Evolutionary conservation across 2,888 invertebrate species (phyloP).

Genomic region (Mystacides longicornis): DNA sequence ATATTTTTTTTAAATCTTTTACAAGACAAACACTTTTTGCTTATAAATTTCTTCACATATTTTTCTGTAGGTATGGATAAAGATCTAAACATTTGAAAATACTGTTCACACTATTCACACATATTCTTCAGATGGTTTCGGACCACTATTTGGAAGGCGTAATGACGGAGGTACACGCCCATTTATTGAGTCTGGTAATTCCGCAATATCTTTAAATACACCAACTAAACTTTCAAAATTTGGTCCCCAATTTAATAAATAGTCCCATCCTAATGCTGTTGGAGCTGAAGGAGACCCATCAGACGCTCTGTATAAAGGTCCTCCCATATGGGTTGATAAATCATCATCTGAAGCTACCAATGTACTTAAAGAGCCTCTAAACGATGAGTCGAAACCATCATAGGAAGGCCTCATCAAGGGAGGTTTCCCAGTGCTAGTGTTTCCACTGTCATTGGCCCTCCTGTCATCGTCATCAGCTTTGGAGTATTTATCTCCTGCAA

Average conservation of each 20-base stretch:
- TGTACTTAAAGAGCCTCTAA: slow-evolving; percentile 88
- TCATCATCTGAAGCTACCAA: slow-evolving; percentile 92
- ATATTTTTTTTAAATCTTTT: too few species aligned
- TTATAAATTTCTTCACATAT: too few species aligned
- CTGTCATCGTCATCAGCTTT: slow-evolving; percentile 57
- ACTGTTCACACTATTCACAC: slow-evolving; percentile 46
- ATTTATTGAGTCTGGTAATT: slow-evolving; percentile 77
- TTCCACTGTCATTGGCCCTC: slow-evolving; percentile 48
- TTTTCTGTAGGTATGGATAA: too few species aligned
- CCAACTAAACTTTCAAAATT: slow-evolving; percentile 93
- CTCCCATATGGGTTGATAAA: slow-evolving; percentile 71
- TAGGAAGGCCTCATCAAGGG: slow-evolving; percentile 72
- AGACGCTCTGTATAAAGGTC: slow-evolving; percentile 69
- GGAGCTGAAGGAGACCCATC: slow-evolving; percentile 69
- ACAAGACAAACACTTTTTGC: too few species aligned
- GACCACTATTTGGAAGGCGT: slow-evolving; percentile 67
- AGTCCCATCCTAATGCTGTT: slow-evolving; percentile 86
- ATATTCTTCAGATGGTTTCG: slow-evolving; percentile 86
- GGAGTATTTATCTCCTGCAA: slow-evolving; percentile 69
- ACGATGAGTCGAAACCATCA: slow-evolving; percentile 90
- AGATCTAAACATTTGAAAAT: too few species aligned
- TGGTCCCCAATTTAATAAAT: slow-evolving; percentile 91
- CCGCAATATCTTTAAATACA: slow-evolving; percentile 94
- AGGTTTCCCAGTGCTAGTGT: slow-evolving; percentile 48
- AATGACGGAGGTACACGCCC: slow-evolving; percentile 66